Base-by-base conservation (phyloP, 1,140 invertebrate species). In the Wasmannia auropunctata region DNA sequence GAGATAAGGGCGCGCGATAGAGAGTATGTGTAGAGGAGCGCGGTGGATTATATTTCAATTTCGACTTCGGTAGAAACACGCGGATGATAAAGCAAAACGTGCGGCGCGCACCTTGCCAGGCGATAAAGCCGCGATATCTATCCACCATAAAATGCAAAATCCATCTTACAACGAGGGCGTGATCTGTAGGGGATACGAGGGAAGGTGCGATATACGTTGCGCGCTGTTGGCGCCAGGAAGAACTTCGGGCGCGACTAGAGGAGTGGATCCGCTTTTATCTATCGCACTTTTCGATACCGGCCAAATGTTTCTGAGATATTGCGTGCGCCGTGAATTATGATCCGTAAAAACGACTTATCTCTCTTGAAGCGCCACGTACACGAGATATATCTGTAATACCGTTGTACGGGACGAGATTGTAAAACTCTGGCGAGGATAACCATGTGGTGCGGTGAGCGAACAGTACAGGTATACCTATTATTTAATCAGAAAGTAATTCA, bases 21-120 rank as follows among this genome's bases (percentile, higher is more conserved):
- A 22, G 16, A 7, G n/a, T n/a, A n/a, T n/a, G n/a, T 2, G 22
- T 34, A 2, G 14, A 43, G 25, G n/a, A 69, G 49, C 69, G 19
- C n/a, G 14, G 28, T 51, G 28, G 72, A 67, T 89, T 86, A 88
- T 76, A 88, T 87, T 79, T 87, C 65, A 87, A 89, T 89, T 85
- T 89, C 43, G 60, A 62, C 34, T 49, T 25, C 28, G 54, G 37
- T 28, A 19, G 51, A 58, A 83, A 72, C 51, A 83, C 25, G 79
- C 37, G 34, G 37, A 83, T 83, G 63, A 81, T 81, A 72, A 58
- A 70, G 77, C 34, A 58, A 81, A 72, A 58, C 37, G 62, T 8
- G 8, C n/a, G 40, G 40, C 40, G 77, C 22, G 19, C 51, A 5
- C 25, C 51, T 34, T 58, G 1, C 37, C 34, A 49, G 56, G 14